These are phyloP conservation scores for Aythya baeri DNA, from an alignment of 2,113 vertebrate genomes.

Conservation along the genomic window DNA sequence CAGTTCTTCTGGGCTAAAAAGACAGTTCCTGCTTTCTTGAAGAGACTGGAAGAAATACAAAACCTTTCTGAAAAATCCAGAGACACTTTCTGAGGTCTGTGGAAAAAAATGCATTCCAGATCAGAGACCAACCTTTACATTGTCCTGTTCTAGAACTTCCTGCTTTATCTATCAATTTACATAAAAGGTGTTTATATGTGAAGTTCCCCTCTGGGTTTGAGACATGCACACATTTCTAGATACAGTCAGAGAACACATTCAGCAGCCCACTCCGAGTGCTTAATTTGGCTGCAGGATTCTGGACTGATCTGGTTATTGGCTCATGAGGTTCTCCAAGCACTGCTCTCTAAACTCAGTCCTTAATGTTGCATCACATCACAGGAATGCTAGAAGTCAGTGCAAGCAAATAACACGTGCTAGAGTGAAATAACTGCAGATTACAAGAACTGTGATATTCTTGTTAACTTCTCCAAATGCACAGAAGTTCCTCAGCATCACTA, in stretches of 20 bases:
- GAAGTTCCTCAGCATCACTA: neutral
- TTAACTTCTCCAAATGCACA: neutral
- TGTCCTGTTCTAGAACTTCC: neutral
- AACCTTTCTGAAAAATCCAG: neutral
- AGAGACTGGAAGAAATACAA: neutral
- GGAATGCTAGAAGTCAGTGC: neutral
- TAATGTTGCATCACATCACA: neutral
- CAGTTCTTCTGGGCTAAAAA: neutral
- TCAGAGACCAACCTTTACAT: neutral
- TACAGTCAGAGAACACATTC: neutral
- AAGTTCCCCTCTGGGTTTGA: neutral
- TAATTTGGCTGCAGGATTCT: neutral
- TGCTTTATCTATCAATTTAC: neutral
- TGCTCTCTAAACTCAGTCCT: neutral
- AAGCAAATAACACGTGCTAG: neutral
- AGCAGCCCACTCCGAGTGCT: neutral
- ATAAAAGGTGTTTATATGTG: neutral
- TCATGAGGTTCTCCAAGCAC: neutral
- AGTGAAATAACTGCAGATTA: neutral
- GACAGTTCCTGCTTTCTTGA: neutral
- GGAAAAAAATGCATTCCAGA: neutral
- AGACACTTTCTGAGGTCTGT: neutral
- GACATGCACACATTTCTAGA: neutral
- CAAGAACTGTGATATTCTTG: neutral
- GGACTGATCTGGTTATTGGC: neutral